Base-by-base conservation (phyloP, 2,113 vertebrate species). In the Trichechus manatus region DNA sequence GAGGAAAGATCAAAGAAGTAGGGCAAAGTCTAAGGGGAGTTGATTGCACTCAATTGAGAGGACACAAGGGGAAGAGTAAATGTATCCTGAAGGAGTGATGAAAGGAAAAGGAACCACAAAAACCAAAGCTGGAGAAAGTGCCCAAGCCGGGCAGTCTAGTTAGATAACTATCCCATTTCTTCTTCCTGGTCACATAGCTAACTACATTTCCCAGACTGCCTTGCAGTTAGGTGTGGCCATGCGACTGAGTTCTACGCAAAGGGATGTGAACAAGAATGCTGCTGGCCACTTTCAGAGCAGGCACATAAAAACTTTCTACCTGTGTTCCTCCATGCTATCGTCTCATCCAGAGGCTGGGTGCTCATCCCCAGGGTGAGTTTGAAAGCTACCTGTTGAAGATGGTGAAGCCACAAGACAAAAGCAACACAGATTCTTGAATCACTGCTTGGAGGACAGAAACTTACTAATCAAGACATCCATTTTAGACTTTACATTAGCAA, bases 161-260 rank as follows among this genome's bases (percentile, higher is more conserved):
- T 44, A 84, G n/a, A 61, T 33, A 78, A 89, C 33, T 75, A 47
- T 31, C 22, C 42, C 1, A 6, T 56, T 72, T 91, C 84, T 83
- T 94, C 90, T 79, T 94, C 33, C 89, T 91, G 59, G 77, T 47
- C 39, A 83, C 17, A 25, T 56, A 92, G 39, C 87, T 63, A 72
- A 78, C n/a, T 63, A 31, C 22, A 83, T 66, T 74, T 78, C 64
- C 84, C 23, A 72, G 44, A 89, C 39, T 70, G 44, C 39, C 44
- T 33, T 59, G 72, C 4, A 77, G 44, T 27, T 56, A 83, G 39
- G 36, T 82, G 10, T 87, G 27, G 42, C 36, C 78, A 19, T 4
- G 20, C 53, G 79, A 78, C 31, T 7, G 11, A 78, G 44, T 19
- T 74, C 63, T 66, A 82, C 39, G 14, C 80, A 39, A 89, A 39